Evolutionary conservation across 1,140 invertebrate species (phyloP), one percentile per base, ranked within the genome.

Genomic region (Lepidurus apus): DNA sequence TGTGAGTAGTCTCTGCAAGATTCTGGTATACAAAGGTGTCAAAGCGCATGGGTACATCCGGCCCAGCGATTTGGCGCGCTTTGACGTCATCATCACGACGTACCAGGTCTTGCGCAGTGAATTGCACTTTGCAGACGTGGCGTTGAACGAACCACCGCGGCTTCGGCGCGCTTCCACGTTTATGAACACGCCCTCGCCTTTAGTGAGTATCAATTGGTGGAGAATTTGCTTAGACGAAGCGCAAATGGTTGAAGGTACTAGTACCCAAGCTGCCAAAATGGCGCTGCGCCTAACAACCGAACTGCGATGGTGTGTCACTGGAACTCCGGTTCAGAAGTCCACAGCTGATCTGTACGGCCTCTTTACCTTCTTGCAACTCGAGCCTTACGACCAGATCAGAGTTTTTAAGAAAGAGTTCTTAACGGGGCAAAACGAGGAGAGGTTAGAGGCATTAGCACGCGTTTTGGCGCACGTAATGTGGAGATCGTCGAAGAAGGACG

Each of bases 221-320:
- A 86, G 93, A 65, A 85, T 93, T 42, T 93, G 91, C 83, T 85
- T 94, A 13, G 93, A 95, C 86, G 93, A 95, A 86, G 93, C 92
- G 53, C 93, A 95, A 86, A 93, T 93, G 88, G 91, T 93, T 1
- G 93, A 93, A 84, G 86, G 87, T 80, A 85, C 87, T 1, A 86
- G 88, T 4, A 87, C 87, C 43, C 87, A 86, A 83, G 87, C 87
- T 47, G 88, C 91, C 1, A 85, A 87, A 81, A 91, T 94, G 90
- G 91, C 90, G 1, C 82, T 86, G 21, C 83, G 87, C 81, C 82
- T 93, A 34, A 82, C 82, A 24, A 88, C 89, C 7, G 82, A 88
- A 8, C 89, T 92, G 84, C 87, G 90, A 77, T 95, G 93, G 93
- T 93, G 92, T 79, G 88, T 94, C 1, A 92, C 91, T 42, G 93